Conservation (phyloP, 1,140 invertebrate genomes). For the Drosophila orosa region DNA sequence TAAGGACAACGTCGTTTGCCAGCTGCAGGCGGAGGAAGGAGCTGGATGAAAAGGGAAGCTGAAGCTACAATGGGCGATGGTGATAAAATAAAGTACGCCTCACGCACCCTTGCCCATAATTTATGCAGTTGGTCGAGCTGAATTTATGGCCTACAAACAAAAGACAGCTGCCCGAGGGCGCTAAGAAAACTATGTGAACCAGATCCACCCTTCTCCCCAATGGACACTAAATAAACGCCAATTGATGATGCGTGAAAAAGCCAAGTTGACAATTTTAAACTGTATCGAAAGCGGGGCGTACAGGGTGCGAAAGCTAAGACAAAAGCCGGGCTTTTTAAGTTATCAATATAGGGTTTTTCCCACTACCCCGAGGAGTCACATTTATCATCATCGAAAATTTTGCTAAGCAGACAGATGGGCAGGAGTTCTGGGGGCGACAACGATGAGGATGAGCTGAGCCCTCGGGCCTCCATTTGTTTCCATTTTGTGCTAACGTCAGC, state of each 20-base stretch:
- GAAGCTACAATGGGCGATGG: constrained; percentile 29
- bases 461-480: constrained; percentile 74
- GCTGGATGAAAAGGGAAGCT: not conserved
- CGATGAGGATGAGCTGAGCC: constrained; percentile 2
- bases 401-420: constrained; percentile 48
- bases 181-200: constrained; percentile 55
- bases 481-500: constrained; percentile 81
- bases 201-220: constrained; percentile 40
- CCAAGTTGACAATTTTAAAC: constrained; percentile 79
- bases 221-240: constrained; percentile 76
- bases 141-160: constrained; percentile 81
- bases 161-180: constrained; percentile 63
- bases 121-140: constrained; percentile 62
- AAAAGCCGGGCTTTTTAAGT: constrained; percentile 23
- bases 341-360: constrained; percentile 39
- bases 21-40: constrained; percentile 11
- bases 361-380: constrained; percentile 37
- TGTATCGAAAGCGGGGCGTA: constrained; percentile 47
- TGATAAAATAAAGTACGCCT: constrained; percentile 68
- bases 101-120: constrained; percentile 72
- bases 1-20: constrained; percentile 47
- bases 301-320: constrained; percentile 14
- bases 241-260: constrained; percentile 79
- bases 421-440: not conserved
- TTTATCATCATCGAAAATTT: constrained; percentile 82